Conservation (phyloP, 2,797 vertebrate genomes). For the Neosalanx taihuensis region DNA sequence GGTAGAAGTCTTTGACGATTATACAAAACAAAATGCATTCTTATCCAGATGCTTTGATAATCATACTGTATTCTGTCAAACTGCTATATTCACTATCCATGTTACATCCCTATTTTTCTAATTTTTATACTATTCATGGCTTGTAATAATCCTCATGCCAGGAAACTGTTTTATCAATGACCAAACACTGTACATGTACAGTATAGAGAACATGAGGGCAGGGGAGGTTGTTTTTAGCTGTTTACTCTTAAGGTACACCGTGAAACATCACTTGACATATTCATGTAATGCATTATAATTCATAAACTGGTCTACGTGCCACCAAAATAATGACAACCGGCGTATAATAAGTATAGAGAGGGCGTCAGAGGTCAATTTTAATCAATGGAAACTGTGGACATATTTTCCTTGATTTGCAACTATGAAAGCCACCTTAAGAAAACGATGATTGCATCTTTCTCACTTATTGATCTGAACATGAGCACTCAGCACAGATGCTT, state of each 20-base stretch:
- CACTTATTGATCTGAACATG: slow-evolving; percentile 69
- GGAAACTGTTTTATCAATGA: neutral
- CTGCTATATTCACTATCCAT: neutral
- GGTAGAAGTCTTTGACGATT: slow-evolving; percentile 40
- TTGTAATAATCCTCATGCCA: slow-evolving; percentile 6
- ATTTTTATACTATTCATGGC: neutral
- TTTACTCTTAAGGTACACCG: slow-evolving; percentile 67
- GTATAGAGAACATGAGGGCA: slow-evolving; percentile 60
- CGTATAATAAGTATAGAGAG: neutral
- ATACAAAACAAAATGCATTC: slow-evolving; percentile 35
- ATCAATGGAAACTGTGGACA: neutral
- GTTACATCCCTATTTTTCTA: neutral
- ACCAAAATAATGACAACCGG: neutral
- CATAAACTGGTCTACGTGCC: neutral
- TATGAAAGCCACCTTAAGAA: slow-evolving; percentile 67
- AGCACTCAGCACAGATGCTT: slow-evolving; percentile 63
- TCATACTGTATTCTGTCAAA: slow-evolving; percentile 16
- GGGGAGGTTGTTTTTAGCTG: slow-evolving; percentile 61
- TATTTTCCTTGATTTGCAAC: neutral
- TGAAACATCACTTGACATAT: neutral
- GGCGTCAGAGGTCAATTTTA: neutral
- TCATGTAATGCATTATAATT: neutral
- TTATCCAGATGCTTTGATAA: slow-evolving; percentile 4
- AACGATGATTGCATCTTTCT: slow-evolving; percentile 55
- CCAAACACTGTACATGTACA: neutral